Conservation (phyloP, 2,113 vertebrate genomes). For the Myxocyprinus asiaticus region DNA sequence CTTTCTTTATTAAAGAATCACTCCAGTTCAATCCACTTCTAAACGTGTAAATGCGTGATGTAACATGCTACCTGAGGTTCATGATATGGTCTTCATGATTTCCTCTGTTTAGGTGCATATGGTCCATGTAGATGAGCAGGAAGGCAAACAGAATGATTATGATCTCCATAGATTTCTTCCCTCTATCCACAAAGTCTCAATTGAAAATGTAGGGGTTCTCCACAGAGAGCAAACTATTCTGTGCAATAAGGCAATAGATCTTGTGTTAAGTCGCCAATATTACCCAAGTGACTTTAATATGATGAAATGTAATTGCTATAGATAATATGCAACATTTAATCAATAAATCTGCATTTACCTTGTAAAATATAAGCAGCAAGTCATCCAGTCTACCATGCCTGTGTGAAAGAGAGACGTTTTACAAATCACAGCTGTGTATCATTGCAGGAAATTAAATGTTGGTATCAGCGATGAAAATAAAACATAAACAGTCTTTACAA, state of each 20-base stretch:
- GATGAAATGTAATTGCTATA: neutral
- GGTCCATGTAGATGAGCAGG: conserved; percentile 88
- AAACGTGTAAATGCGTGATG: neutral
- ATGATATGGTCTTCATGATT: conserved; percentile 97
- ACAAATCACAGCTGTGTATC: neutral
- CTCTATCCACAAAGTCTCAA: conserved; percentile 96
- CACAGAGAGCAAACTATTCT: conserved; percentile 93
- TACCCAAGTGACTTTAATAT: neutral
- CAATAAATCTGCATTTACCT: conserved; percentile 74
- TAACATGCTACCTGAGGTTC: conserved; percentile 85
- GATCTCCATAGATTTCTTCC: conserved; percentile 89
- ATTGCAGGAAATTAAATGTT: neutral
- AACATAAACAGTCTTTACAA: neutral
- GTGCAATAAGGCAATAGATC: conserved; percentile 26
- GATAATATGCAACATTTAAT: neutral
- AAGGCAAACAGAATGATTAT: conserved; percentile 88
- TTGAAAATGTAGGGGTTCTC: conserved; percentile 92
- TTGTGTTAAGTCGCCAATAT: neutral
- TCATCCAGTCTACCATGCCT: conserved; percentile 97
- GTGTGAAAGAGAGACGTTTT: conserved; percentile 42
- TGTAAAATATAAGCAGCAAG: conserved; percentile 94
- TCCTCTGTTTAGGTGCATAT: conserved; percentile 92
- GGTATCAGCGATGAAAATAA: neutral
- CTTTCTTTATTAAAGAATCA: neutral
- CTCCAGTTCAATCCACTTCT: neutral